Evolutionary conservation across 2,888 invertebrate genomes (phyloP), one percentile per base, ranked within the genome.

Genomic region (Microchrysa polita): DNA sequence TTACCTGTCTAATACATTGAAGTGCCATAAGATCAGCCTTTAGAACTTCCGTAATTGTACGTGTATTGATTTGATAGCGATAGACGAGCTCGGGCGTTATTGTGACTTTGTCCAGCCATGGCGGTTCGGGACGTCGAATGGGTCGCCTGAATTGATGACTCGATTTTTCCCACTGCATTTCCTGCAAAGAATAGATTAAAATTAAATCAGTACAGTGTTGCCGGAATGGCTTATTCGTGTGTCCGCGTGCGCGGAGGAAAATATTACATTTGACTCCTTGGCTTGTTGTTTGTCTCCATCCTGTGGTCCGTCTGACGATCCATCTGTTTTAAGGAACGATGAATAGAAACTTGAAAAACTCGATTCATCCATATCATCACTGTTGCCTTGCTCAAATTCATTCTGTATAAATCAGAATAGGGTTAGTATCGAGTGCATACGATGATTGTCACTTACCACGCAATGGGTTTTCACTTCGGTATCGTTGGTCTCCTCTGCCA

Each of bases 271-370:
- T 34, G 44, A 67, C 40, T 67, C 67, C 16, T 74, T 74, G 1
- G 10, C 1, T 5, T 61, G 69, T 18, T 23, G 80, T 74, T 83
- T 83, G 0, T 84, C 83, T 53, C 79, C 81, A 63, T 83, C 83
- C n/a, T 80, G 81, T 10, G 80, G 81, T 75, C 82, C 82, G 48
- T 83, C 83, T 0, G 84, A 74, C 16, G 85, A 85, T 16, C 84
- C 88, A 72, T 91, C 91, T 0, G 90, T 91, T 82, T 89, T 91
- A 69, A 91, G 87, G 79, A 91, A 90, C 0, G 91, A 91, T 0
- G 91, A 91, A 81, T 91, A 91, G 78, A 90, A 91, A 0, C 91
- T 91, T 0, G 91, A 91, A 78, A 87, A 88, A 80, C 89, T 91
- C 44, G 90, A 91, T 42, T 86, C 88, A 79, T 88, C 89, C 83